Evolutionary conservation across 2,888 invertebrate species (phyloP), one percentile per base, ranked within the genome.

Genomic region (Tiphia femorata): DNA sequence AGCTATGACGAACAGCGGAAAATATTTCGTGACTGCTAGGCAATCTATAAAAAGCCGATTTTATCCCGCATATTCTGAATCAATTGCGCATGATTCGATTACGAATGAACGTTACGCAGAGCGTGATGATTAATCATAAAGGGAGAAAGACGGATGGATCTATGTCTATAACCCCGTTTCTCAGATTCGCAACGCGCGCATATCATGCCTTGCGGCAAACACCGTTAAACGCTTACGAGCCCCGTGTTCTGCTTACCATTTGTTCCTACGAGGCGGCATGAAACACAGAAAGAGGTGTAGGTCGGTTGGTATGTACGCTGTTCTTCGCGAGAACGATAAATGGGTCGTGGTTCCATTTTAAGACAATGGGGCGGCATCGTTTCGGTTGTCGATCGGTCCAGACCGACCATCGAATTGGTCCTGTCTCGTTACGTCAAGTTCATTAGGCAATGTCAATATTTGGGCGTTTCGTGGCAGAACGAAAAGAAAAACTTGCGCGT

Each of bases 201-300:
- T 41, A 48, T 44, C 47, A 49, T 46, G 49, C 52, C 49, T 35
- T 27, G 30, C 30, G 30, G 3, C 4, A 3, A 3, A n/a, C 25
- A 50, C 48, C 50, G 20, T 41, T 41, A 30, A 47, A 56, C 47
- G 53, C 53, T 37, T 23, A 30, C 48, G n/a, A n/a, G 42, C 43
- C 50, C 46, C 50, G 44, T 57, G 59, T 49, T 56, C 64, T 64
- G 62, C 81, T 82, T 76, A 82, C 82, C 82, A 82, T 78, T 82
- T 81, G 72, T 83, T 81, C 82, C 83, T 81, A 74, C 65, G 57
- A 67, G 49, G 74, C 71, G 53, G 80, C 80, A 73, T 80, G 79
- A 74, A 81, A 80, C 77, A 80, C 40, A 74, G 67, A 75, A 75
- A 72, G 60, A 56, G 41, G n/a, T 52, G 58, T 72, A 52, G 70